Conservation (phyloP, 2,113 vertebrate genomes). For the Plestiodon gilberti region DNA sequence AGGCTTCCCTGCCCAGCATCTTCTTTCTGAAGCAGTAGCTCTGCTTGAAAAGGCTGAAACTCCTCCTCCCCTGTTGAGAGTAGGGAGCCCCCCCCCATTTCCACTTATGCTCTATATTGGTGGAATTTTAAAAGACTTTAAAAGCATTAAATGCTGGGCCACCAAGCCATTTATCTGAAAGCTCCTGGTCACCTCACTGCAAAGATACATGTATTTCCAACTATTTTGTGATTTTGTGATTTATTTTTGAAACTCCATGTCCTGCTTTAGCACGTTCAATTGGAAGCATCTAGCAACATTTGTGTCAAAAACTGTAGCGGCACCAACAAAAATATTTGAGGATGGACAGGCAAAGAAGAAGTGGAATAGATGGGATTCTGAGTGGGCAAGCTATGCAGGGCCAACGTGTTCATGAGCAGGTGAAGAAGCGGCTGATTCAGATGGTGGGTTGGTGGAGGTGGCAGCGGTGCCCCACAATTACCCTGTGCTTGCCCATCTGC, state of each 20-base stretch:
- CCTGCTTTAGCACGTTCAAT: not conserved
- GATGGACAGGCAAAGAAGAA: not conserved
- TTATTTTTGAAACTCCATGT: not conserved
- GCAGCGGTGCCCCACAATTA: too few relatives aligned
- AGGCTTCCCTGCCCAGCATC: not conserved
- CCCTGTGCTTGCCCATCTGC: too few relatives aligned
- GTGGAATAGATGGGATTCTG: not conserved
- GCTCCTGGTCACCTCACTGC: too few relatives aligned
- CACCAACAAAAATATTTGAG: not conserved
- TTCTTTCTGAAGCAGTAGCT: not conserved
- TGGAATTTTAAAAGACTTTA: not conserved
- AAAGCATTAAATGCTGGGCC: not conserved
- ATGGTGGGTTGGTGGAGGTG: too few relatives aligned
- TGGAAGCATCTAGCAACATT: not conserved
- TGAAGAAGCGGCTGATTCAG: too few relatives aligned
- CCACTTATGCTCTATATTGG: not conserved
- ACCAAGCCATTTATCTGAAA: not conserved
- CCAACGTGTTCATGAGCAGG: too few relatives aligned
- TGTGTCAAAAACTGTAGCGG: not conserved
- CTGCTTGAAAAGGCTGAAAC: not conserved
- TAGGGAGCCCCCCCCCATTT: not conserved
- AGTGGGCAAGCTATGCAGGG: not conserved
- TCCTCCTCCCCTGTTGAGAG: not conserved
- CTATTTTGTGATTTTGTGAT: not conserved
- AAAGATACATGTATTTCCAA: not conserved